phyloP scores from a whole-genome alignment of 2,113 vertebrate species.

The Chionomys nivalis region DNA sequence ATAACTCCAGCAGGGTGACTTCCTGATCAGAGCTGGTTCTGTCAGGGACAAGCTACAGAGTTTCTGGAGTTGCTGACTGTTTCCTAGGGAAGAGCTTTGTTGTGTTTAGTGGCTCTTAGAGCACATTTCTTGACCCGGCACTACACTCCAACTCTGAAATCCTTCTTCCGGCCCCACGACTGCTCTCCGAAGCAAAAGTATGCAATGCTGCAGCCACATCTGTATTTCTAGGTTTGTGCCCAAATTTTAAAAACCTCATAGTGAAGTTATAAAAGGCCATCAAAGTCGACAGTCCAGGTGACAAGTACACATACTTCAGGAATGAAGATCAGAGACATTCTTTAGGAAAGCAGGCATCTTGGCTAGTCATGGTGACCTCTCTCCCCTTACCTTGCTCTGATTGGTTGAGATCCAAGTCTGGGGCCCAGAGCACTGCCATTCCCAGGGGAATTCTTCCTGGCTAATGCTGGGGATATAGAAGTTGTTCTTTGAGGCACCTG shows the following conservation, averaged over 20 bases:
- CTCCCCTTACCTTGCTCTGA: conserved; percentile 93
- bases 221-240: neutral
- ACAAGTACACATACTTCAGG: neutral
- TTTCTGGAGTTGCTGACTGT: neutral
- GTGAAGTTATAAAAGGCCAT: neutral
- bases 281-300: neutral
- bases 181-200: neutral
- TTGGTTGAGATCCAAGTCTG: conserved; percentile 93
- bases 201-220: neutral
- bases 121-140: neutral
- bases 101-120: neutral
- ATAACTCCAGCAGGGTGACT: neutral
- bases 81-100: neutral
- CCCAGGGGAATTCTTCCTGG: conserved; percentile 96
- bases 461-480: conserved; percentile 97
- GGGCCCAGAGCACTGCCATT: conserved; percentile 94
- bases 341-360: neutral
- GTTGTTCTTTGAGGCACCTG: conserved; percentile 99
- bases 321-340: neutral
- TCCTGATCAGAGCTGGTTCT: neutral
- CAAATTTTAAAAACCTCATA: neutral
- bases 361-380: fast-evolving
- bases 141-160: neutral
- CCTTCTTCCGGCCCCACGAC: neutral
- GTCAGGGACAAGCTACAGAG: neutral